A percentile compares a stretch with the other conserved stretches of the same genome.
phyloP scores from a whole-genome alignment of 2,888 invertebrate genomes.

The Patella ulyssiponensis region DNA sequence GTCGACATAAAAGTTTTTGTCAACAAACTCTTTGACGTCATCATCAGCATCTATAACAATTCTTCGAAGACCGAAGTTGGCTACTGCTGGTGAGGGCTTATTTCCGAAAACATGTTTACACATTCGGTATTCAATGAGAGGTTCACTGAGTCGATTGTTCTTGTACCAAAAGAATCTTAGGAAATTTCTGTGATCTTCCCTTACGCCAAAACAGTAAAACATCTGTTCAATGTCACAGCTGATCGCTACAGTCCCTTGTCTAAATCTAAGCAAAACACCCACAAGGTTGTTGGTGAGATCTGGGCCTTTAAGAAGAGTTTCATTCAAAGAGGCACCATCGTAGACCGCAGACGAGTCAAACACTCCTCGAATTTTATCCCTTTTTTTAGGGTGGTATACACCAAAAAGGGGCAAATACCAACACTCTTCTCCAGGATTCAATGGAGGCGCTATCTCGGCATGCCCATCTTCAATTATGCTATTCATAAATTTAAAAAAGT shows the following conservation, averaged over 20 bases:
- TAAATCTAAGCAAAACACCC: slow-evolving; percentile 38
- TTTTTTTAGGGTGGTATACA: slow-evolving; percentile 36
- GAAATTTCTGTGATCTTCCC: slow-evolving; percentile 34
- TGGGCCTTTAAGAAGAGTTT: slow-evolving; percentile 31
- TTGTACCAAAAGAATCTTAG: slow-evolving; percentile 43
- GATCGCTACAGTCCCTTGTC: slow-evolving; percentile 30
- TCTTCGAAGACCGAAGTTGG: slow-evolving; percentile 34
- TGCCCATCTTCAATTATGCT: slow-evolving; percentile 26
- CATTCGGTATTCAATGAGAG: slow-evolving; percentile 40
- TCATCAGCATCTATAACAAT: slow-evolving; percentile 25
- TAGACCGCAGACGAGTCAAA: slow-evolving; percentile 37
- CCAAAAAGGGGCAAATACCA: slow-evolving; percentile 41
- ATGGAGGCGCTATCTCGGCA: slow-evolving; percentile 38
- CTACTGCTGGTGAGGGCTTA: slow-evolving; percentile 43
- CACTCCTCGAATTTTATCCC: slow-evolving; percentile 31
- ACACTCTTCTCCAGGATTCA: slow-evolving; percentile 1
- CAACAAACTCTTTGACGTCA: slow-evolving; percentile 37
- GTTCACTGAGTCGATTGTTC: slow-evolving; percentile 33
- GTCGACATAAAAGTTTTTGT: slow-evolving; percentile 43
- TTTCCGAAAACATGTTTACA: slow-evolving; percentile 47
- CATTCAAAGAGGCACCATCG: slow-evolving; percentile 32
- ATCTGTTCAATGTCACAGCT: slow-evolving; percentile 40
- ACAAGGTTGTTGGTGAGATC: slow-evolving; percentile 40
- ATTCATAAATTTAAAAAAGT: slow-evolving; percentile 30
- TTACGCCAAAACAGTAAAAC: slow-evolving; percentile 40